These are phyloP conservation scores for Lepus europaeus DNA, from an alignment of 2,113 vertebrate species.

Conservation along the genomic window DNA sequence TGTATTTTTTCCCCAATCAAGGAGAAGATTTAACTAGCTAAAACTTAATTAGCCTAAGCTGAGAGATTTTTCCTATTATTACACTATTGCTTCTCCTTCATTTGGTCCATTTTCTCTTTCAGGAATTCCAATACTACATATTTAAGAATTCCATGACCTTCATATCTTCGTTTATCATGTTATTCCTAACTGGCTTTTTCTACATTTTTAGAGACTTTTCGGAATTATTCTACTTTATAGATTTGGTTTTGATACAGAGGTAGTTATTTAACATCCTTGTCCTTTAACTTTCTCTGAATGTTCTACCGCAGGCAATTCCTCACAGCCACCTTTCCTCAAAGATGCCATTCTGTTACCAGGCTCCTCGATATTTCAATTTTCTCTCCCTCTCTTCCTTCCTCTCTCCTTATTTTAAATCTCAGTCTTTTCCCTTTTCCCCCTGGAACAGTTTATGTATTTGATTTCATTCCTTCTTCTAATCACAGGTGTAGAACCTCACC, in stretches of 20 bases:
- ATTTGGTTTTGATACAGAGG: neutral
- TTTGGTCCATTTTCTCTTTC: conserved; percentile 63
- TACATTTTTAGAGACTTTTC: conserved; percentile 15
- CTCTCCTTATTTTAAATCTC: neutral
- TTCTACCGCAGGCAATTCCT: neutral
- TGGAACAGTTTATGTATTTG: neutral
- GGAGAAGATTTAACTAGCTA: conserved; percentile 70
- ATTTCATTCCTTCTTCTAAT: conserved; percentile 13
- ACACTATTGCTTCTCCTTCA: conserved; percentile 58
- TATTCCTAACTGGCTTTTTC: neutral
- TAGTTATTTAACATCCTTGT: neutral
- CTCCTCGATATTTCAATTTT: neutral
- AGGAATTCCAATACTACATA: neutral
- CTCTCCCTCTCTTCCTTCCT: neutral
- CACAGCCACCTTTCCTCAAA: neutral
- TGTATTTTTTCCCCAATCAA: conserved; percentile 62
- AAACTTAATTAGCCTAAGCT: conserved; percentile 75
- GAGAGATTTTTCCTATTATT: conserved; percentile 45
- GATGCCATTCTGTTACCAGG: neutral
- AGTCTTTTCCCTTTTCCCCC: neutral
- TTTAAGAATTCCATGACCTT: conserved; percentile 29
- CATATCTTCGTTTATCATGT: neutral
- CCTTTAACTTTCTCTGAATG: neutral
- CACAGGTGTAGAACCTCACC: neutral
- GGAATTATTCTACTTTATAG: conserved; percentile 4